These are phyloP conservation scores for Nephrotoma flavescens DNA, from an alignment of 2,888 invertebrate genomes.

Conservation along the genomic window DNA sequence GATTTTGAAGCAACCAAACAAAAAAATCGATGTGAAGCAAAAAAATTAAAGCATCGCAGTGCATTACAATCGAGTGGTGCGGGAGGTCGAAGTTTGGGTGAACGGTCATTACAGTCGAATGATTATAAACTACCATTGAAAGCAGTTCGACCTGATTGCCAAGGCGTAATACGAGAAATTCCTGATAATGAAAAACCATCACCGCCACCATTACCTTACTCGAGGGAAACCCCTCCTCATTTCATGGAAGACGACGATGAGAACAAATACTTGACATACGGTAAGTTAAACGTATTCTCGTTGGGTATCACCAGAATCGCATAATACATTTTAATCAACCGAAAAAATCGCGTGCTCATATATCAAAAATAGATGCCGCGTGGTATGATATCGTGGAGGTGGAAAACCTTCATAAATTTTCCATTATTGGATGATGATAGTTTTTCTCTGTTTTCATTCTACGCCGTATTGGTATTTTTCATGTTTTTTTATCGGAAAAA, in stretches of 20 bases:
- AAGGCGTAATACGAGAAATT: slow-evolving; percentile 43
- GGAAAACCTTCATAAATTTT: not conserved
- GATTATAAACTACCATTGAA: slow-evolving; percentile 54
- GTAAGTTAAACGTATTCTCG: slow-evolving; percentile 13
- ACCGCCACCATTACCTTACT: slow-evolving; percentile 17
- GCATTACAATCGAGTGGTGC: slow-evolving; percentile 20
- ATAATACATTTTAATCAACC: not conserved
- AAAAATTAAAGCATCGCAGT: slow-evolving; percentile 20
- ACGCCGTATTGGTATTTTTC: not conserved
- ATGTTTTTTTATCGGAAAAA: not conserved
- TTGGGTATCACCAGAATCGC: not conserved
- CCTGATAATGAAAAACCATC: slow-evolving; percentile 37
- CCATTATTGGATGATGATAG: not conserved
- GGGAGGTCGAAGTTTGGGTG: slow-evolving; percentile 21
- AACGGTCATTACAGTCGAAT: slow-evolving; percentile 39
- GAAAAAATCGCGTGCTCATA: not conserved
- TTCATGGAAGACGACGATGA: slow-evolving; percentile 24
- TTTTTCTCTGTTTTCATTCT: not conserved
- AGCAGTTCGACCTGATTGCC: slow-evolving; percentile 51
- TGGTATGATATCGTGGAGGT: not conserved
- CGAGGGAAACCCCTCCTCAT: slow-evolving; percentile 25
- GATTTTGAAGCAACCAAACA: slow-evolving; percentile 51
- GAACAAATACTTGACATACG: slow-evolving; percentile 26
- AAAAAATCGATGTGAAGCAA: slow-evolving; percentile 37
- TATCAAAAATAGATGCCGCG: not conserved